phyloP scores from a whole-genome alignment of 2,113 vertebrate species.

The Hemicordylus capensis region DNA sequence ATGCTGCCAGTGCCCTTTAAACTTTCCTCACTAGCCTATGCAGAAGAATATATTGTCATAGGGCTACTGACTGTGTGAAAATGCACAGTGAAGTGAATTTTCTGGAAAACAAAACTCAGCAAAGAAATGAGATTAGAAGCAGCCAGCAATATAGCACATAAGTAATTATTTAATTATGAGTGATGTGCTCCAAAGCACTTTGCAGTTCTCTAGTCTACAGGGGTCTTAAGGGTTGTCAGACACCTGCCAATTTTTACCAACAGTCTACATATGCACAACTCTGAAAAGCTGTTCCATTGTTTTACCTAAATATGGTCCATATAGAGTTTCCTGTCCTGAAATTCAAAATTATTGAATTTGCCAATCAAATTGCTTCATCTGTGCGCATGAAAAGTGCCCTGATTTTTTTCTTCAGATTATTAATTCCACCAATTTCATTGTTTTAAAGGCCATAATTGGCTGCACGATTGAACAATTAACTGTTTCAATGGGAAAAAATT shows the following conservation, averaged over 20 bases:
- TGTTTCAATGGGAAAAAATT: too few relatives aligned
- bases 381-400: too few relatives aligned
- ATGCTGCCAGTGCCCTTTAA: slow-evolving; percentile 3
- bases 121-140: neutral
- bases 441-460: too few relatives aligned
- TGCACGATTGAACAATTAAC: too few relatives aligned
- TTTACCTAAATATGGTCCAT: too few relatives aligned
- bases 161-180: neutral
- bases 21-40: neutral
- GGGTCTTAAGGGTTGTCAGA: too few relatives aligned
- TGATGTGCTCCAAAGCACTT: neutral
- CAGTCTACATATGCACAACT: neutral
- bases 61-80: neutral
- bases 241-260: neutral
- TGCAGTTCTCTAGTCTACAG: neutral
- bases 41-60: neutral
- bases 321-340: too few relatives aligned
- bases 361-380: too few relatives aligned
- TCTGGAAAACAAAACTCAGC: neutral
- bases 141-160: neutral
- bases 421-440: too few relatives aligned
- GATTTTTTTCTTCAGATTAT: too few relatives aligned
- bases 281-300: neutral
- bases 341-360: too few relatives aligned
- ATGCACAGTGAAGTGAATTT: slow-evolving; percentile 4